Evolutionary conservation across 53 echinoderm and acorn worm genomes (phyloP).

Genomic region (Actinopyga echinites): DNA sequence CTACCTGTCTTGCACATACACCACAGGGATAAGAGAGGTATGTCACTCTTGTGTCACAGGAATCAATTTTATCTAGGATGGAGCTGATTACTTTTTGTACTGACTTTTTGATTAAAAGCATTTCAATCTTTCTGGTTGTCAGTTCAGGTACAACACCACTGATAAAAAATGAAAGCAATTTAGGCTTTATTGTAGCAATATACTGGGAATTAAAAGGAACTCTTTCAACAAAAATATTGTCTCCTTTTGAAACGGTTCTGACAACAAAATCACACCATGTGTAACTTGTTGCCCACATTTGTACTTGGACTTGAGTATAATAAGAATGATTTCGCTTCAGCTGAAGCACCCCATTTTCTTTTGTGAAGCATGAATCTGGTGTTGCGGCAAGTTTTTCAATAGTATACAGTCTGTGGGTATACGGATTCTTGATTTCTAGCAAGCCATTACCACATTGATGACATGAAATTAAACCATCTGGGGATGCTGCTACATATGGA

Average conservation of each 20-base stretch:
- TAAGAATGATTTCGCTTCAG: conserved; percentile 48
- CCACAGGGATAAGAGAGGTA: conserved; percentile 25
- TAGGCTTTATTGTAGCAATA: conserved; percentile 35
- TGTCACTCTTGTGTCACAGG: neutral
- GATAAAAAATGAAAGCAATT: conserved; percentile 47
- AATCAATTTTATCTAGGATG: conserved; percentile 48
- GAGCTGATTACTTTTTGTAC: conserved; percentile 51
- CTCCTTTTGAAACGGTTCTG: conserved; percentile 20
- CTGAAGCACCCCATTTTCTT: conserved; percentile 41
- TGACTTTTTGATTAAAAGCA: conserved; percentile 38
- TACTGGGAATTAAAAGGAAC: conserved; percentile 31
- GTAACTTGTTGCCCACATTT: conserved; percentile 53
- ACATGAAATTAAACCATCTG: conserved; percentile 59
- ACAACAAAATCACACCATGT: conserved; percentile 64
- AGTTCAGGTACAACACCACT: conserved; percentile 52
- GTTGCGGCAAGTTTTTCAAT: conserved; percentile 28
- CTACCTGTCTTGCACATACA: neutral
- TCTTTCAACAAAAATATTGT: conserved; percentile 62
- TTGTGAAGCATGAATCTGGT: conserved; percentile 36
- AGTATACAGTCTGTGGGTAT: conserved; percentile 31
- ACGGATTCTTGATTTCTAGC: conserved; percentile 63
- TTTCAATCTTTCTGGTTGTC: conserved; percentile 27
- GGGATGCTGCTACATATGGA: conserved; percentile 64
- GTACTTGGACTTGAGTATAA: conserved; percentile 60
- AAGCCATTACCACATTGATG: conserved; percentile 56